These are phyloP conservation scores for Lipophrys pholis DNA, from an alignment of 2,113 vertebrate species.

Conservation along the genomic window DNA sequence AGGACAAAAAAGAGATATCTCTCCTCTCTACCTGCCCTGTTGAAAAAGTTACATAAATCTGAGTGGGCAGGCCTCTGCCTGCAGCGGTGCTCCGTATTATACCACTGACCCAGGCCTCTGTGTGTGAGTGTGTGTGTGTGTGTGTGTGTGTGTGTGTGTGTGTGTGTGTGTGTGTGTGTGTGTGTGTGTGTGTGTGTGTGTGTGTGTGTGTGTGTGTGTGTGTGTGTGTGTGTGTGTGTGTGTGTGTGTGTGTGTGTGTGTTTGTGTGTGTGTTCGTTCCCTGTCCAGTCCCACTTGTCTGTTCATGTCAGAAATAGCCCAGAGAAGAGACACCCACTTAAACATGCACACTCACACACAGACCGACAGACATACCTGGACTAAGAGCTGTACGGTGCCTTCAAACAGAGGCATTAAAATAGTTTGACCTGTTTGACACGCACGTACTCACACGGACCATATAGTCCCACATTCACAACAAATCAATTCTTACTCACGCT, in stretches of 20 bases:
- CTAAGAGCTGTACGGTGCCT: constrained; percentile 29
- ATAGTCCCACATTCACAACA: constrained; percentile 27
- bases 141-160: constrained; percentile 29
- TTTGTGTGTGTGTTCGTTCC: constrained; percentile 38
- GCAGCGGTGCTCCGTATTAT: constrained; percentile 64
- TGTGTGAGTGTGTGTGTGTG: constrained; percentile 40
- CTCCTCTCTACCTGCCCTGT: constrained; percentile 64
- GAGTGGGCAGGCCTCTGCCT: constrained; percentile 73
- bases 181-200: no score
- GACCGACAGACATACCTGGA: constrained; percentile 14
- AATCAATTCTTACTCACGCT: constrained; percentile 15
- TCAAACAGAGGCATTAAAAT: constrained; percentile 57
- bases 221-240: constrained; percentile 35
- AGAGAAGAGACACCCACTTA: constrained; percentile 47
- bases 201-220: no score
- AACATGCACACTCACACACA: constrained; percentile 21
- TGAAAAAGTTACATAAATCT: constrained; percentile 74
- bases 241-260: constrained; percentile 26
- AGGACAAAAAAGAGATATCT: constrained; percentile 22
- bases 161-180: constrained; percentile 9
- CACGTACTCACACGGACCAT: constrained; percentile 17
- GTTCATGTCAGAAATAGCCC: constrained; percentile 54
- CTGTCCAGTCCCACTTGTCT: constrained; percentile 43
- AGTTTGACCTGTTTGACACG: constrained; percentile 58
- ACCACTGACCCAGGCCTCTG: constrained; percentile 51